phyloP scores from a whole-genome alignment of 2,888 invertebrate genomes.

The Anticlea derivata region DNA sequence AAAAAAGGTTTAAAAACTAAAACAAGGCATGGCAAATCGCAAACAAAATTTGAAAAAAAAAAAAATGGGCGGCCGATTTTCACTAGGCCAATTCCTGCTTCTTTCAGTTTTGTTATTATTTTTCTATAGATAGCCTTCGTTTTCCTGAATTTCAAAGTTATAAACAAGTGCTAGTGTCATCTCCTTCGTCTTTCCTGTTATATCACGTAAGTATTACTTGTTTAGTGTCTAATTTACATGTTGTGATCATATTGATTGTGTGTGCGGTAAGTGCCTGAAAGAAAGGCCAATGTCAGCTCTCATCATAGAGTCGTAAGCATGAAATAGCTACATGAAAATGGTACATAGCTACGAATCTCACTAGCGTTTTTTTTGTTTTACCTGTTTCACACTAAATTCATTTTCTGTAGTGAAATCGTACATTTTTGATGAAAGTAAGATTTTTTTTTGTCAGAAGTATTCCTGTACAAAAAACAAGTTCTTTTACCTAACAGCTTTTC shows the following conservation, averaged over 20 bases:
- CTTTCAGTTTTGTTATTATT: conserved; percentile 53
- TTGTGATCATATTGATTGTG: conserved; percentile 67
- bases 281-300: conserved; percentile 76
- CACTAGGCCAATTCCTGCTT: conserved; percentile 39
- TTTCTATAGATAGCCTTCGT: conserved; percentile 45
- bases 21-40: conserved; percentile 7
- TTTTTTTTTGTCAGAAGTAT: too few species aligned
- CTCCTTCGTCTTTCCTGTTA: conserved; percentile 51
- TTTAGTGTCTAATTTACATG: conserved; percentile 20
- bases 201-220: conserved; percentile 31
- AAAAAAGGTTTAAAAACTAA: too few species aligned
- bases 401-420: too few species aligned
- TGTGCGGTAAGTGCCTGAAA: conserved; percentile 38
- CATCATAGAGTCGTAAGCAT: conserved; percentile 26
- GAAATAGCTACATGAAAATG: conserved; percentile 1
- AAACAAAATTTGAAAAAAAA: conserved; percentile 49
- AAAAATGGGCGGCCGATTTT: conserved; percentile 68
- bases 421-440: too few species aligned
- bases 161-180: conserved; percentile 54
- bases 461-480: too few species aligned
- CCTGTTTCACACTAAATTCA: too few species aligned
- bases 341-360: background rate
- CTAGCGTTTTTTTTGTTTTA: background rate
- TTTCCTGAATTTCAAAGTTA: conserved; percentile 39
- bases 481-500: background rate